Evolutionary conservation across 1,140 invertebrate genomes (phyloP), one percentile per base, ranked within the genome.

Genomic region (Phthorimaea operculella): DNA sequence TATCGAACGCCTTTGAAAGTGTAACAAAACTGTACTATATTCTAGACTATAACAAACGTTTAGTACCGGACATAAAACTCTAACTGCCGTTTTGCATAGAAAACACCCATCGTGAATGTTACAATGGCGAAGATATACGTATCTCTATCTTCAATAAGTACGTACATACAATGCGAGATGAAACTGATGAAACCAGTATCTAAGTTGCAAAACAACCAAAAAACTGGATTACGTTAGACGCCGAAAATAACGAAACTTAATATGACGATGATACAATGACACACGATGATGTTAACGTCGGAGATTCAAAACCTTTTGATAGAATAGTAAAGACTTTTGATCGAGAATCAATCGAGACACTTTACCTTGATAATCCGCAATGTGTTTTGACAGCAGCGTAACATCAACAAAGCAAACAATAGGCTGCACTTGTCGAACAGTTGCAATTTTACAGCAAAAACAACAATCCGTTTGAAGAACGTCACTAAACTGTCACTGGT

Each of bases 311-410:
- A 28, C 21, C 2, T 28, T 28, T 28, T 28, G 21, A 28, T 28
- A 28, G 2, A 2, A 28, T 28, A 28, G 21, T 28, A 4, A 28
- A 28, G 2, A 28, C 21, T 28, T 28, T 28, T 28, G 21, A 28
- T 39, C 2, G 36, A 12, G n/a, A 58, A 55, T 62, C 56, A 55
- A 62, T 64, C 58, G 36, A 53, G 28, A 44, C 45, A 16, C 21
- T 67, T 74, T 72, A 79, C 73, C 74, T 77, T 65, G 44, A 58
- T 72, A 62, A 66, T 68, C 66, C 59, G 62, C 62, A 54, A 49
- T 63, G 66, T 63, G 66, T 74, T 79, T 75, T 76, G 68, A 76
- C 77, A 79, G 74, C 67, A 77, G 72, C 56, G 58, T 50, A 53
- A 62, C 49, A 52, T 72, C 67, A 75, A 71, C 69, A 71, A 72